Percentiles rank a stretch among this genome's conserved stretches.
Evolutionary conservation across 2,113 vertebrate species (phyloP).

Genomic region (Eidolon helvum): DNA sequence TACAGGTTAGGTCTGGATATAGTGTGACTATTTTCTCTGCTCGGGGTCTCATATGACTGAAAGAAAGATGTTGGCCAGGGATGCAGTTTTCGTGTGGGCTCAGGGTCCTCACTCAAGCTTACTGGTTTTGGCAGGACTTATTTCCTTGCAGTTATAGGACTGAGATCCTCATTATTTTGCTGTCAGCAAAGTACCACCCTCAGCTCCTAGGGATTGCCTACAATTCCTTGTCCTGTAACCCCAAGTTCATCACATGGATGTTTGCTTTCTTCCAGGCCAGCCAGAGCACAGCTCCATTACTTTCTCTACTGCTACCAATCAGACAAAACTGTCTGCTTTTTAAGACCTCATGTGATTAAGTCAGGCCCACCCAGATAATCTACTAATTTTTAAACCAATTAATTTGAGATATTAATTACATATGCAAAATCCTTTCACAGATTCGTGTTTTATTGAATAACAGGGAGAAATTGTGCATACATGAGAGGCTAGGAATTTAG

Average conservation of each 20-base stretch:
- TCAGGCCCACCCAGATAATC: not conserved
- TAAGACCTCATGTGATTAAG: not conserved
- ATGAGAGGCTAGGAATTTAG: not conserved
- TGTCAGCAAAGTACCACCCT: not conserved
- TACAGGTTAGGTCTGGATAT: not conserved
- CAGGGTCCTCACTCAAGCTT: not conserved
- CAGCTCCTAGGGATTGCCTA: not conserved
- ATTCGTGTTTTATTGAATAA: not conserved
- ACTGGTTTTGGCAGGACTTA: not conserved
- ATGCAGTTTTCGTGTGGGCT: not conserved
- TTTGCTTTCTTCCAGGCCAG: not conserved
- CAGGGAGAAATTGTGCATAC: not conserved
- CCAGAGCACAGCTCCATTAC: not conserved
- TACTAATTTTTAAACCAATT: not conserved
- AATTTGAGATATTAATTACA: not conserved
- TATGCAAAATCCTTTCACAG: not conserved
- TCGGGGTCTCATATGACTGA: not conserved
- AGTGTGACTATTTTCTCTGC: not conserved
- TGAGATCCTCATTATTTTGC: not conserved
- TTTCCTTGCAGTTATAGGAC: not conserved
- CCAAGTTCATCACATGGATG: not conserved
- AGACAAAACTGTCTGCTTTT: not conserved
- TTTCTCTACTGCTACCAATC: not conserved
- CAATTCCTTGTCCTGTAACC: not conserved
- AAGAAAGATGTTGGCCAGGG: not conserved